Base-by-base conservation (phyloP, 1,140 invertebrate genomes). In the Heliconius nattereri region DNA sequence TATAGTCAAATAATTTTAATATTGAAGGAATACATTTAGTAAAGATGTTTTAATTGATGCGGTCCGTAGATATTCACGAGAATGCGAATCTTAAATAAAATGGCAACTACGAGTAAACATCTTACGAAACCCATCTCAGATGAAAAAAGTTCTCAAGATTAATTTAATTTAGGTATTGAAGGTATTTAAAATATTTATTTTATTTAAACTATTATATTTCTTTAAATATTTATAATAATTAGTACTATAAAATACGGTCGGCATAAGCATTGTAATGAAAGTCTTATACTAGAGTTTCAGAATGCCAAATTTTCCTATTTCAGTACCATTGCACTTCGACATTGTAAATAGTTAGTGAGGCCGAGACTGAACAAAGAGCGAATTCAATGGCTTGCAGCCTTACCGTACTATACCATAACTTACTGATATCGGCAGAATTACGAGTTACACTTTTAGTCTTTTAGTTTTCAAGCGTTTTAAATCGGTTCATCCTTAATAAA, bases 381-480 rank as follows among this genome's bases (percentile, higher is more conserved):
- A 26, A 66, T 66, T 66, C 60, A 66, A 66, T 66, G 60, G 60
- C 60, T 66, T 66, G 26, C 60, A 66, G 60, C 60, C 60, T 66
- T 66, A 66, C n/a, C 60, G 60, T 66, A 66, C 60, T 7, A 11
- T 66, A 66, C 60, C 11, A 66, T 66, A 66, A 66, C 60, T 29
- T 66, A 66, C 60, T 66, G 60, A 66, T 66, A 66, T 66, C 60
- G 23, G 60, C 60, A 66, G 23, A 66, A 66, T 66, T 66, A 66
- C 60, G 60, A 29, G 60, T 11, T 66, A 26, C 23, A 66, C 60
- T 66, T 66, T 66, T 60, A 26, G 60, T 66, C n/a, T 60, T 45
- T 45, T 23, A 9, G n/a, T 57, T 60, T 60, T 52, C 20, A 52
- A 52, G 7, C 19, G 49, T 52, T 52, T 52, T 52, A 7, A 52